Evolutionary conservation across 2,113 vertebrate genomes (phyloP), one percentile per base, ranked within the genome.

Genomic region (Rattus rattus): DNA sequence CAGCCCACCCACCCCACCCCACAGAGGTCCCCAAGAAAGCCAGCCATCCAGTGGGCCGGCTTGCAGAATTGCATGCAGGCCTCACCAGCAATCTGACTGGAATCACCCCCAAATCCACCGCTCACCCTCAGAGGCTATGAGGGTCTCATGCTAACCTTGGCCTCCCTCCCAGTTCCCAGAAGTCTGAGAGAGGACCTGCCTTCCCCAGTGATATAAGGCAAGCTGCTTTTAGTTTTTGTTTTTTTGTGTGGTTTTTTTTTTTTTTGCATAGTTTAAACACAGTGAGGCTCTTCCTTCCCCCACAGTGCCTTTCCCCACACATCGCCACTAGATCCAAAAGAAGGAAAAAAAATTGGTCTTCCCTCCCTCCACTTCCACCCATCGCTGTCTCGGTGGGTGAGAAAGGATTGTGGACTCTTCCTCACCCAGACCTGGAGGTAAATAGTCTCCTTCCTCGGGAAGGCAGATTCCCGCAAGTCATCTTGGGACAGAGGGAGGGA

Each of bases 211-310:
- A 97, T 98, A 98, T 99, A 99, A 99, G 99, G 98, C 98, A 94
- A 99, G 98, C 98, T 96, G 97, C 97, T 98, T 94, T 90, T 93
- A 75, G 75, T 86, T 92, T 94, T 91, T 93, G 86, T 92, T 94
- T 93, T 69, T 67, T 92, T 76, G 85, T 96, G 97, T 98, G 89
- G 94, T 90, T 94, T 95, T 81, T 61, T 94, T 92, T 92, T 94
- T 77, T 79, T 98, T 99, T 99, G 98, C 99, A 99, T 99, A 99
- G 96, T 98, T 98, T 97, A 93, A 97, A 98, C 97, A 98, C 98
- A 97, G 97, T 97, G 98, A 98, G 86, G 96, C 83, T 96, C 98
- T 97, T 39, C 91, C 90, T 87, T 80, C 94, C 97, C 97, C 93
- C 96, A 96, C 83, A 1, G 96, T 95, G 79, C 98, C 97, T 98